Evolutionary conservation across 2,797 vertebrate species (phyloP), one percentile per base, ranked within the genome.

Genomic region (Ispidina picta): DNA sequence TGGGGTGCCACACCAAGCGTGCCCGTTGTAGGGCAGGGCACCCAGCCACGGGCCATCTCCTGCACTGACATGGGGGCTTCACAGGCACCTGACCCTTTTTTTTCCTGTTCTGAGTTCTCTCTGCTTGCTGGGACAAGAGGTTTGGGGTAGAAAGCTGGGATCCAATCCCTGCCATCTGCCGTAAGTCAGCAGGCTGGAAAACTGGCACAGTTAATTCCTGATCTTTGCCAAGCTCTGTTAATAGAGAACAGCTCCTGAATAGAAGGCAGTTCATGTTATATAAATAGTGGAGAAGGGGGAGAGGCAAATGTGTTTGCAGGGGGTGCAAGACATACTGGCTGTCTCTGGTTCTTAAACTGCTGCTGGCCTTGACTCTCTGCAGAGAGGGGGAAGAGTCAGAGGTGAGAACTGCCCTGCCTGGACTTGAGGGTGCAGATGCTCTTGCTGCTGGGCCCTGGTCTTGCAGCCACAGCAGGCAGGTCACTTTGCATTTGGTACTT

Each of bases 201-300:
- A 21, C 19, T 91, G 95, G 87, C 94, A 83, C 88, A 52, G 65
- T 63, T 54, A 23, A 31, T 49, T 74, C 22, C 51, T 8, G 5
- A 41, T 90, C 89, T 86, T 90, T 93, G 97, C 96, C 96, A 97
- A 93, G 59, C 85, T 88, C 88, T 80, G 88, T 93, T 95, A 93
- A 86, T 84, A 66, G 90, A 92, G 91, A 86, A 74, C 7, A 62
- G 3, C 28, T 82, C 62, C 68, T 83, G 71, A 79, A 88, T 69
- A 71, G 92, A 68, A 92, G 90, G 63, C 86, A 41, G 17, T 69
- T 86, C 69, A 15, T 35, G 59, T 66, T 64, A 33, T 72, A 22
- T 51, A 87, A 88, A 74, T 56, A 56, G 74, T 39, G 62, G 29
- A 72, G 83, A 81, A 86, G 33, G 44, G 54, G 56, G 78, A 82